Evolutionary conservation across 2,888 invertebrate species (phyloP).

Genomic region (Lasiommata megera): DNA sequence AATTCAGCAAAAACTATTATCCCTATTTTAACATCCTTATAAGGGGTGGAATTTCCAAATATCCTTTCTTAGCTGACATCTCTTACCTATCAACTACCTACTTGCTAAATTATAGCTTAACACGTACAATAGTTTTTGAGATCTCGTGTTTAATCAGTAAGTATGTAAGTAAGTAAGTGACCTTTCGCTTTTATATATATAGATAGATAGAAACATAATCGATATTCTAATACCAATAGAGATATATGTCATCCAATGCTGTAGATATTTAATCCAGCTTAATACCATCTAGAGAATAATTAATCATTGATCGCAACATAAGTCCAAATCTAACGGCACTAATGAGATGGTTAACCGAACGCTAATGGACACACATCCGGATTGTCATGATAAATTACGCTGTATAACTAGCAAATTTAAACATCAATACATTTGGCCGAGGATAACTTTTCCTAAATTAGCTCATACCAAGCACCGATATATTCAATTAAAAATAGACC

Average conservation of each 20-base stretch:
- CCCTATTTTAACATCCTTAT: no score
- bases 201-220: no score
- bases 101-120: no score
- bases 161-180: no score
- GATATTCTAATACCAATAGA: background rate
- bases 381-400: conserved; percentile 55
- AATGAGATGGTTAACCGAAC: conserved; percentile 70
- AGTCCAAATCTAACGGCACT: conserved; percentile 60
- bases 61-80: no score
- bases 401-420: conserved; percentile 43
- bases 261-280: conserved; percentile 11
- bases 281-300: conserved; percentile 31
- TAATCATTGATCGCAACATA: conserved; percentile 39
- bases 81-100: no score
- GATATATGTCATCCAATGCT: background rate
- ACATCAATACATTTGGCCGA: conserved; percentile 9
- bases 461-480: background rate
- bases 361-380: conserved; percentile 53
- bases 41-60: no score
- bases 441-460: background rate
- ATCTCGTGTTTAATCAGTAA: no score
- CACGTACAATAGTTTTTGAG: no score
- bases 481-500: no score
- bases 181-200: no score
- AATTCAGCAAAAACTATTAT: no score